Evolutionary conservation across 1,140 invertebrate species (phyloP).

Genomic region (Danaus melanippus): DNA sequence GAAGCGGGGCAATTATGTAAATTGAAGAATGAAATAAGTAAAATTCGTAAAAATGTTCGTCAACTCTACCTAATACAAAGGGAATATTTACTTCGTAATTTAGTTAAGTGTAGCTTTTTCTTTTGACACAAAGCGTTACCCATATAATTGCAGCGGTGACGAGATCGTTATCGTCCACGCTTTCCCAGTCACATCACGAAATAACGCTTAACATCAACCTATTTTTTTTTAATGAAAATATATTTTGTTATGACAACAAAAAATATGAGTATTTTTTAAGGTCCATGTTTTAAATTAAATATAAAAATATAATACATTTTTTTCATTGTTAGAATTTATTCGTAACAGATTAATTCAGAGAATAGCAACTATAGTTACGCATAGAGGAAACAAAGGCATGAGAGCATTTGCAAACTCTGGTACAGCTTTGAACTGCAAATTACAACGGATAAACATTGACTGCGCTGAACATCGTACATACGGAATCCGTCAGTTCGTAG

Average conservation of each 20-base stretch:
- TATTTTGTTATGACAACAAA: no score
- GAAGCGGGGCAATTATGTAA: slow-evolving; percentile 21
- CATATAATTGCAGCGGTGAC: slow-evolving; percentile 50
- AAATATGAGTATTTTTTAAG: no score
- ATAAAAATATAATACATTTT: no score
- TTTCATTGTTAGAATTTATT: no score
- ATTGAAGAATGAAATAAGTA: slow-evolving; percentile 21
- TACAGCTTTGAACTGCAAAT: slow-evolving; percentile 60
- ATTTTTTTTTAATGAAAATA: slow-evolving; percentile 20
- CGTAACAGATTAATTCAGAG: no score
- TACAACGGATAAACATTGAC: slow-evolving; percentile 55
- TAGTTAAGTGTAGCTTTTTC: slow-evolving; percentile 46
- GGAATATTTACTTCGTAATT: slow-evolving; percentile 52
- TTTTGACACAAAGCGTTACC: slow-evolving; percentile 44
- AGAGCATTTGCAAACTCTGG: slow-evolving; percentile 58
- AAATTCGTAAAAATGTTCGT: slow-evolving; percentile 23
- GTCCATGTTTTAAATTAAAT: no score
- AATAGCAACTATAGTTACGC: slow-evolving; percentile 7
- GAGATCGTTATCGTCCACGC: slow-evolving; percentile 51
- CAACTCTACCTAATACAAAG: slow-evolving; percentile 25
- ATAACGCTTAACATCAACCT: slow-evolving; percentile 32
- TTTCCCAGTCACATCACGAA: slow-evolving; percentile 47
- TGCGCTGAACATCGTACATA: slow-evolving; percentile 34
- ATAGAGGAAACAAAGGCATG: slow-evolving; percentile 61
- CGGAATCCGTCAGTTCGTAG: slow-evolving; percentile 52